Evolutionary conservation across 2,888 invertebrate species (phyloP).

Genomic region (Torymus aiolomorphi): DNA sequence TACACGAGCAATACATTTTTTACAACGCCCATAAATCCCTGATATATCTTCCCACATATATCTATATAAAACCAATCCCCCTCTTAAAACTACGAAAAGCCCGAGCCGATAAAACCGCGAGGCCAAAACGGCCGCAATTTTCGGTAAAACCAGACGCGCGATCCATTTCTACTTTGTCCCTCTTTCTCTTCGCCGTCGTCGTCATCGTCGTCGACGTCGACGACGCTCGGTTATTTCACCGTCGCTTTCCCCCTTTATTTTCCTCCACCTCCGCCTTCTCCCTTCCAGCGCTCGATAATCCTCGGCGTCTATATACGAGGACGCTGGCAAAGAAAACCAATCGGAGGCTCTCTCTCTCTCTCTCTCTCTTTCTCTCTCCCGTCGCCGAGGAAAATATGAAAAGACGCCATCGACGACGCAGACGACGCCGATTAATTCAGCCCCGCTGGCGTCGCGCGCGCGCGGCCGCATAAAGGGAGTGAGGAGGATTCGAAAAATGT

Average conservation of each 20-base stretch:
- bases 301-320: conserved; percentile 20
- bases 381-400: conserved; percentile 52
- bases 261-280: background rate
- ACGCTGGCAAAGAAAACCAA: conserved; percentile 56
- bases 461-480: background rate
- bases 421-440: conserved; percentile 52
- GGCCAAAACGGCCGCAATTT: conserved; percentile 1
- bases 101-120: background rate
- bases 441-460: conserved; percentile 19
- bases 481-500: conserved; percentile 45
- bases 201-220: background rate
- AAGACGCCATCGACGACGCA: conserved; percentile 42
- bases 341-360: conserved; percentile 38
- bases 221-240: conserved; percentile 1
- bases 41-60: too few relatives aligned
- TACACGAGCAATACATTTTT: too few relatives aligned
- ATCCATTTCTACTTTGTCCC: background rate
- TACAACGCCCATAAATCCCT: too few relatives aligned
- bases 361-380: background rate
- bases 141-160: conserved; percentile 2
- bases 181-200: conserved; percentile 1
- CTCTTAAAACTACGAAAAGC: background rate
- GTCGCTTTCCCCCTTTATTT: background rate
- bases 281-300: conserved; percentile 51
- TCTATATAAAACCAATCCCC: background rate